phyloP scores from a whole-genome alignment of 1,140 invertebrate species.

The Danaus plexippus region DNA sequence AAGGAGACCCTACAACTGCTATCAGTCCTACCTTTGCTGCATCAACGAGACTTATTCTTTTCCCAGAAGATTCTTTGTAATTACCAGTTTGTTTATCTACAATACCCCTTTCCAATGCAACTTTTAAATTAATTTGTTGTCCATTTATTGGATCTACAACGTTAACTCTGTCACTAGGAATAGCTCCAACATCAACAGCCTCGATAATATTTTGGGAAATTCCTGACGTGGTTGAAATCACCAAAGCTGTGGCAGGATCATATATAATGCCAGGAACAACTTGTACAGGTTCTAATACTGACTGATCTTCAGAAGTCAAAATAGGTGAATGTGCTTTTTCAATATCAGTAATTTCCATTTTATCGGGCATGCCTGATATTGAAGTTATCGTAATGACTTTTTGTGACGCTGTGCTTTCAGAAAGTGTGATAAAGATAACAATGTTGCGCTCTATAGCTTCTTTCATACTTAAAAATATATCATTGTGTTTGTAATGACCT shows the following conservation, averaged over 20 bases:
- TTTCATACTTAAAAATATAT: slow-evolving; percentile 79
- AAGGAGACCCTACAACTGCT: slow-evolving; percentile 79
- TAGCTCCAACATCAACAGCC: slow-evolving; percentile 78
- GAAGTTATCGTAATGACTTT: slow-evolving; percentile 77
- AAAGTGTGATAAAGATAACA: slow-evolving; percentile 73
- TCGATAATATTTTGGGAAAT: slow-evolving; percentile 78
- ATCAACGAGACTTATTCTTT: slow-evolving; percentile 79
- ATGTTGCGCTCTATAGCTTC: slow-evolving; percentile 82
- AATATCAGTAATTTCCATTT: slow-evolving; percentile 76
- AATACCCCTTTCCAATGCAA: slow-evolving; percentile 83
- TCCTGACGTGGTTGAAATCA: slow-evolving; percentile 81
- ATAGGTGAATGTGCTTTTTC: slow-evolving; percentile 41
- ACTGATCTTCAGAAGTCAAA: slow-evolving; percentile 68
- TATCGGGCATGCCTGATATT: slow-evolving; percentile 76
- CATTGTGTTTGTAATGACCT: slow-evolving; percentile 78
- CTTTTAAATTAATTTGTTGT: slow-evolving; percentile 78
- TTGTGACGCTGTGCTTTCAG: slow-evolving; percentile 55
- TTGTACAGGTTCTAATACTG: slow-evolving; percentile 77
- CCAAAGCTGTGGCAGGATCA: slow-evolving; percentile 80
- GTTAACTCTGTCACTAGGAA: slow-evolving; percentile 79
- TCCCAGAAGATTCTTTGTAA: slow-evolving; percentile 77
- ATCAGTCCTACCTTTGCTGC: slow-evolving; percentile 83
- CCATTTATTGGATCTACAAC: slow-evolving; percentile 83
- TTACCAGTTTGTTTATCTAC: slow-evolving; percentile 81
- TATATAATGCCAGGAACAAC: slow-evolving; percentile 80